These are phyloP conservation scores for Hippocampus mohnikei DNA, from an alignment of 2,113 vertebrate genomes.

Conservation along the genomic window DNA sequence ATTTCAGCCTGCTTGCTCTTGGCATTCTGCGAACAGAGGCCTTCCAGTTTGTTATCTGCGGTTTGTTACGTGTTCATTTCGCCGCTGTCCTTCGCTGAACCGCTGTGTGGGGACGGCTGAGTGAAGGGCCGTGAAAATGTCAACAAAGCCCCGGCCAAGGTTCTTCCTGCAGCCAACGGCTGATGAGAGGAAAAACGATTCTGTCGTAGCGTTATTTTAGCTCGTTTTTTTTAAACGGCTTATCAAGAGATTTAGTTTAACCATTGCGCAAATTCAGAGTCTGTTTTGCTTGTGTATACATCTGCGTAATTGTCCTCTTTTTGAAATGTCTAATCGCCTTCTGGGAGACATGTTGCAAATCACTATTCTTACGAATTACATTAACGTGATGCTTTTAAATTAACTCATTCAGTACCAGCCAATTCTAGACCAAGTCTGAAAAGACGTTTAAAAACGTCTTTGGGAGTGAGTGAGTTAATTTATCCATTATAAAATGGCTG, in stretches of 20 bases:
- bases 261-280: constrained; percentile 2
- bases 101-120: constrained; percentile 14
- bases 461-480: no score
- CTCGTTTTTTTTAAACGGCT: neutral
- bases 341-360: constrained; percentile 6
- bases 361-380: constrained; percentile 23
- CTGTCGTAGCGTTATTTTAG: neutral
- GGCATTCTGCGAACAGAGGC: constrained; percentile 8
- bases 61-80: constrained; percentile 18
- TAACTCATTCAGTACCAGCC: no score
- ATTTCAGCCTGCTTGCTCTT: constrained; percentile 19
- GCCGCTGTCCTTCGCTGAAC: constrained; percentile 17
- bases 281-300: neutral
- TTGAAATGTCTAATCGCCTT: neutral
- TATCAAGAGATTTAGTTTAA: constrained; percentile 1
- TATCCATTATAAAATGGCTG: neutral
- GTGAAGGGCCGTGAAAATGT: constrained; percentile 31
- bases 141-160: constrained; percentile 30
- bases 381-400: neutral
- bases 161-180: constrained; percentile 12
- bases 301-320: neutral
- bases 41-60: constrained; percentile 19
- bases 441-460: no score
- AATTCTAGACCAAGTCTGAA: no score
- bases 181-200: constrained; percentile 2